These are phyloP conservation scores for Pachypsylla venusta DNA, from an alignment of 1,140 invertebrate species.

Conservation along the genomic window DNA sequence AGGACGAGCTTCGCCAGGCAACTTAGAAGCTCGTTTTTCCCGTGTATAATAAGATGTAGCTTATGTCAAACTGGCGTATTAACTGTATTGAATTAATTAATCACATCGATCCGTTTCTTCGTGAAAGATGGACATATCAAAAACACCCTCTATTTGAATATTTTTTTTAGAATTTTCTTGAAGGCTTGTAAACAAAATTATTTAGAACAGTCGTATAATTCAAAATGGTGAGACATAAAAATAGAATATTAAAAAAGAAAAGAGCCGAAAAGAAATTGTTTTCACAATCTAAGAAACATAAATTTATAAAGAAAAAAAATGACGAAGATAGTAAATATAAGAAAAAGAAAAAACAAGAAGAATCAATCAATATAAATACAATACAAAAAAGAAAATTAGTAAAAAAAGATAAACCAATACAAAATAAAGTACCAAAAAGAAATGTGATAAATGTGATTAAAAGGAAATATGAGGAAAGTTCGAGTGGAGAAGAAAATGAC, in stretches of 20 bases:
- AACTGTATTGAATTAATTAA: no score
- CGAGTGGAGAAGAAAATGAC: background rate
- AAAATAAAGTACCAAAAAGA: background rate
- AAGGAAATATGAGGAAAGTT: background rate
- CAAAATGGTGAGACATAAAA: conserved; percentile 8
- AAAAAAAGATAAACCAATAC: background rate
- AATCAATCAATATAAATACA: background rate
- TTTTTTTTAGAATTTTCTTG: no score
- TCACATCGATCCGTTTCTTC: no score
- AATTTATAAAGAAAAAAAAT: conserved; percentile 4
- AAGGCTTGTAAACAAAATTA: no score
- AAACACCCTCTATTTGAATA: no score
- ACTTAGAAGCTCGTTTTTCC: no score
- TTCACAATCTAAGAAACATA: conserved; percentile 7
- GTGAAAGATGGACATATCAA: no score
- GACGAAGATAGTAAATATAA: background rate
- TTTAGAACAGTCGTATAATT: no score
- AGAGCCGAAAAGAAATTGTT: background rate
- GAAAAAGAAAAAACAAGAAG: conserved; percentile 2
- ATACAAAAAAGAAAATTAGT: background rate
- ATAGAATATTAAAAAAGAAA: conserved; percentile 3
- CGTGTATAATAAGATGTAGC: no score
- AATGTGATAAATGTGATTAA: background rate
- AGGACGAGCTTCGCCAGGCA: no score
- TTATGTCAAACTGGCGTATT: no score